phyloP scores from a whole-genome alignment of 2,888 invertebrate species.

The Tryphoninae sp. region DNA sequence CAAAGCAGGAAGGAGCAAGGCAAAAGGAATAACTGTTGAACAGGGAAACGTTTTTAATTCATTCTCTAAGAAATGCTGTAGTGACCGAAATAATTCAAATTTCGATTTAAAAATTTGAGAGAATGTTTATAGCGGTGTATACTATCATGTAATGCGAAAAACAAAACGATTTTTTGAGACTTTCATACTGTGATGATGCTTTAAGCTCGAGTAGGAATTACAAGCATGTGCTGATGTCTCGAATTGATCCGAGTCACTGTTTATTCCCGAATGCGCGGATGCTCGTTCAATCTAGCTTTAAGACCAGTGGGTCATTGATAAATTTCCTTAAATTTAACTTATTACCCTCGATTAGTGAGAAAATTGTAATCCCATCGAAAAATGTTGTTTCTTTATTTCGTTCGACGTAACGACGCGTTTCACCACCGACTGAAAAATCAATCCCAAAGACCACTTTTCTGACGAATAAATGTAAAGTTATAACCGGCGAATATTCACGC shows the following conservation, averaged over 20 bases:
- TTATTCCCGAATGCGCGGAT: not conserved
- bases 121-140: too few relatives aligned
- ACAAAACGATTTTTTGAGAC: too few relatives aligned
- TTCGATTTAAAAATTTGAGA: too few relatives aligned
- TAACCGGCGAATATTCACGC: conserved; percentile 13
- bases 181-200: not conserved
- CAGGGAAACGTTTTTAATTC: not conserved
- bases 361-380: conserved; percentile 30
- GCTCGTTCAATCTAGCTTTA: not conserved
- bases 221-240: not conserved
- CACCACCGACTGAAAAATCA: conserved; percentile 46
- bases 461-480: not conserved
- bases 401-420: conserved; percentile 26
- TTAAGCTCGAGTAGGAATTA: not conserved
- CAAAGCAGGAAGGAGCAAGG: not conserved
- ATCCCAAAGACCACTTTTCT: conserved; percentile 57
- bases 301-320: not conserved
- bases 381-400: conserved; percentile 36
- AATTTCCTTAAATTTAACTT: not conserved
- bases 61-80: conserved; percentile 2
- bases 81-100: not conserved
- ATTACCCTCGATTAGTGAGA: conserved; percentile 4
- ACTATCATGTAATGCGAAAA: too few relatives aligned
- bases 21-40: conserved; percentile 1
- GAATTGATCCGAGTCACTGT: not conserved